Evolutionary conservation across 2,113 vertebrate genomes (phyloP).

Genomic region (Panthera tigris): DNA sequence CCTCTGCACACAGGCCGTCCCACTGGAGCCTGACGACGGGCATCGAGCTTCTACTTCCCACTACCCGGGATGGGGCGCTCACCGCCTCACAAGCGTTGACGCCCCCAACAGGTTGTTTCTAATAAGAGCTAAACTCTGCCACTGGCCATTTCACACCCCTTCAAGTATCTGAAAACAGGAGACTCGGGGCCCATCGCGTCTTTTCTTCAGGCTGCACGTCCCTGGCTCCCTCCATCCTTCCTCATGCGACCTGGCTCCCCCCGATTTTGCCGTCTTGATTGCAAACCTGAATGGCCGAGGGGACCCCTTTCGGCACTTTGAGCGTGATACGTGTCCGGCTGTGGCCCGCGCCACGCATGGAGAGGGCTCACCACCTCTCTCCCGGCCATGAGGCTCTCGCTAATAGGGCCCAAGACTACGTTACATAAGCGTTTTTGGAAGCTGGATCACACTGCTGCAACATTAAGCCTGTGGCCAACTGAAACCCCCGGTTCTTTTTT

Average conservation of each 20-base stretch:
- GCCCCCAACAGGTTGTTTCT: background rate
- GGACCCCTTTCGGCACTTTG: background rate
- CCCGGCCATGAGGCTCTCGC: background rate
- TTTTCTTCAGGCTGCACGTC: background rate
- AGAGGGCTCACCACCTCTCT: background rate
- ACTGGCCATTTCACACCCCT: background rate
- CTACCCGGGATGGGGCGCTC: background rate
- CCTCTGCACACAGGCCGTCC: background rate
- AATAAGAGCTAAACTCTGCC: background rate
- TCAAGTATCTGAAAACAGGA: background rate
- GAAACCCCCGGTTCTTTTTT: constrained; percentile 54
- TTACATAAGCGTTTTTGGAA: constrained; percentile 68
- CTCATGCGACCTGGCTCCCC: background rate
- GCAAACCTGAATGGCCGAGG: background rate
- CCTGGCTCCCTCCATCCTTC: background rate
- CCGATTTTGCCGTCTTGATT: background rate
- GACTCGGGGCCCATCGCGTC: background rate
- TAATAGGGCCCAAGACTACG: background rate
- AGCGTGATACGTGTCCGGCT: background rate
- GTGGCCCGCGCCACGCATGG: background rate
- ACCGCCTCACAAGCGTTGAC: background rate
- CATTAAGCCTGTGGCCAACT: constrained; percentile 67
- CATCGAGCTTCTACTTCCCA: background rate
- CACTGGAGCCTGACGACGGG: background rate
- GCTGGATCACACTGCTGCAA: constrained; percentile 38